Evolutionary conservation across 2,113 vertebrate genomes (phyloP).

Genomic region (Gopherus evgoodei): DNA sequence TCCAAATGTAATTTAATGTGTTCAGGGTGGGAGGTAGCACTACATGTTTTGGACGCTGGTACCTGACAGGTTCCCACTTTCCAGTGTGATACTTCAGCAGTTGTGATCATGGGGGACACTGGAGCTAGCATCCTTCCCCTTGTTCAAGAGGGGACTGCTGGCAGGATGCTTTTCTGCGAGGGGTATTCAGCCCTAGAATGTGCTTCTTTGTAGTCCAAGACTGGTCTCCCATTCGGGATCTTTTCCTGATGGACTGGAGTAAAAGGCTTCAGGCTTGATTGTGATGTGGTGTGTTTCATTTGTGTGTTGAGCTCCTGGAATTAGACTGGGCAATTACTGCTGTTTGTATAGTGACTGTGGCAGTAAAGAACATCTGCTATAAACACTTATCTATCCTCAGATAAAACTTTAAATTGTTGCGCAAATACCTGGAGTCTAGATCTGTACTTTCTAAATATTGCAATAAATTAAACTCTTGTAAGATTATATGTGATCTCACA

Average conservation of each 20-base stretch:
- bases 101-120: background rate
- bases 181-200: background rate
- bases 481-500: constrained; percentile 45
- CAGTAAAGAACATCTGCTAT: fast-evolving
- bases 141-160: background rate
- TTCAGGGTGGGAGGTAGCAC: background rate
- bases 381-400: fast-evolving
- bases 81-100: background rate
- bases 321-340: fast-evolving
- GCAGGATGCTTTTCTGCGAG: background rate
- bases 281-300: background rate
- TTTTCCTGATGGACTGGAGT: background rate
- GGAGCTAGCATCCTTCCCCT: background rate
- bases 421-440: fast-evolving
- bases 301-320: background rate
- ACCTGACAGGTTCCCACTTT: background rate
- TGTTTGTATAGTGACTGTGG: background rate
- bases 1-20: background rate
- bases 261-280: fast-evolving
- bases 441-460: fast-evolving
- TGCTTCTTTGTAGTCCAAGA: background rate
- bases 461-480: fast-evolving
- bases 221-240: fast-evolving
- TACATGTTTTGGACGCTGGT: background rate
- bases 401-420: background rate